A percentile compares a stretch with the other conserved stretches of the same genome.
phyloP scores from a whole-genome alignment of 2,113 vertebrate species.

The Anser brachyrhynchus region DNA sequence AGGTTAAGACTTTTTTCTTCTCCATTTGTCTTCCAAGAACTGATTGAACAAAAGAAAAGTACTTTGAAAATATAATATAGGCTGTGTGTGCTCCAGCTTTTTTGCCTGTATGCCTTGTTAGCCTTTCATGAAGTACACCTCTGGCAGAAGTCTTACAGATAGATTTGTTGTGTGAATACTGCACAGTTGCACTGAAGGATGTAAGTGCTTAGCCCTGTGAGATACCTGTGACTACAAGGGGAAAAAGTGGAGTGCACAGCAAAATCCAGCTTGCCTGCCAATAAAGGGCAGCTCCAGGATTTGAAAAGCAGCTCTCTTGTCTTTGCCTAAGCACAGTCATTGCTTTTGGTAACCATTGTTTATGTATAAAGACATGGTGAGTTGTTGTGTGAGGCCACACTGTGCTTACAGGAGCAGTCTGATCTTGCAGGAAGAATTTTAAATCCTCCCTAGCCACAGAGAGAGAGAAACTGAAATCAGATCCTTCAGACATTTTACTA shows the following conservation, averaged over 20 bases:
- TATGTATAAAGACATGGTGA: not conserved
- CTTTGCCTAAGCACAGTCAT: not conserved
- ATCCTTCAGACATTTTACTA: not conserved
- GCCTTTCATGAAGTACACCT: not conserved
- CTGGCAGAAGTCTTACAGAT: not conserved
- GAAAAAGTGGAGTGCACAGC: not conserved
- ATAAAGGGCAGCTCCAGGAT: not conserved
- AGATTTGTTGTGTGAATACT: not conserved
- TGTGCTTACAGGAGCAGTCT: not conserved
- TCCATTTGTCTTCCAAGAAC: not conserved
- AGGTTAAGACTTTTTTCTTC: not conserved
- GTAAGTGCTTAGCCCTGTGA: not conserved
- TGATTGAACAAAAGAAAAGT: not conserved
- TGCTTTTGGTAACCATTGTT: not conserved
- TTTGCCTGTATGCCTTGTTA: not conserved
- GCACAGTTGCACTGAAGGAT: not conserved
- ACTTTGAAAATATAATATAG: not conserved
- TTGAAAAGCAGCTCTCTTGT: not conserved
- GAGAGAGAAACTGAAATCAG: not conserved
- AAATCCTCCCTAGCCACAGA: not conserved
- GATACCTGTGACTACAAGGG: not conserved
- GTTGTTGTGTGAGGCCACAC: not conserved
- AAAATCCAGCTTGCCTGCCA: not conserved
- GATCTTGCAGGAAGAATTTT: not conserved
- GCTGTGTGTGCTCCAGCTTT: not conserved